phyloP scores from a whole-genome alignment of 2,888 invertebrate species.

The Agonopterix heracliana region DNA sequence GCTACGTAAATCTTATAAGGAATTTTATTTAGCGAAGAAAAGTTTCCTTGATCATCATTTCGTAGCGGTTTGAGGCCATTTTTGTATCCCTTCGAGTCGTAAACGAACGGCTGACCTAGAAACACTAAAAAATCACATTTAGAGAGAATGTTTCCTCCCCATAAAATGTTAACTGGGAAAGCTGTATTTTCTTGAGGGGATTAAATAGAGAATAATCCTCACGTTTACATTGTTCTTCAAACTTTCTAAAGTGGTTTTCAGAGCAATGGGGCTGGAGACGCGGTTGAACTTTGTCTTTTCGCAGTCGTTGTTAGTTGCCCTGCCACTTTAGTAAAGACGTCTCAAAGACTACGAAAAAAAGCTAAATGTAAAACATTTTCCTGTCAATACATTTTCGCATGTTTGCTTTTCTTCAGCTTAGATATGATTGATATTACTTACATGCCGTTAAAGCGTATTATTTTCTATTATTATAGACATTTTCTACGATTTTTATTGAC shows the following conservation, averaged over 20 bases:
- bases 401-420: too few species aligned
- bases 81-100: background rate
- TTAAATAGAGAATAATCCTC: conserved; percentile 5
- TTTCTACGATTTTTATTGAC: too few species aligned
- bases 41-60: background rate
- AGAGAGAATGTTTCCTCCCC: too few species aligned
- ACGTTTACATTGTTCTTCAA: conserved; percentile 6
- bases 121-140: background rate
- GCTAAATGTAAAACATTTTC: too few species aligned
- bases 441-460: too few species aligned
- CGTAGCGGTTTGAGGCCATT: background rate
- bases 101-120: background rate
- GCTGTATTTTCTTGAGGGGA: background rate
- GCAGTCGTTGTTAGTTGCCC: background rate
- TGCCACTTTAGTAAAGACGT: background rate
- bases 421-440: too few species aligned
- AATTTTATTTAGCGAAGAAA: too few species aligned
- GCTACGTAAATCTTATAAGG: too few species aligned
- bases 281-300: conserved; percentile 7
- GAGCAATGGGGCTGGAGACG: conserved; percentile 2
- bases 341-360: too few species aligned
- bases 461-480: too few species aligned
- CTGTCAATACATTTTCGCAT: too few species aligned
- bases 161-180: background rate
- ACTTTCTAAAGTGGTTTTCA: conserved; percentile 10